These are phyloP conservation scores for Epizoanthus stellaris DNA, from an alignment of 92 coral and sea anemone genomes.

Conservation along the genomic window DNA sequence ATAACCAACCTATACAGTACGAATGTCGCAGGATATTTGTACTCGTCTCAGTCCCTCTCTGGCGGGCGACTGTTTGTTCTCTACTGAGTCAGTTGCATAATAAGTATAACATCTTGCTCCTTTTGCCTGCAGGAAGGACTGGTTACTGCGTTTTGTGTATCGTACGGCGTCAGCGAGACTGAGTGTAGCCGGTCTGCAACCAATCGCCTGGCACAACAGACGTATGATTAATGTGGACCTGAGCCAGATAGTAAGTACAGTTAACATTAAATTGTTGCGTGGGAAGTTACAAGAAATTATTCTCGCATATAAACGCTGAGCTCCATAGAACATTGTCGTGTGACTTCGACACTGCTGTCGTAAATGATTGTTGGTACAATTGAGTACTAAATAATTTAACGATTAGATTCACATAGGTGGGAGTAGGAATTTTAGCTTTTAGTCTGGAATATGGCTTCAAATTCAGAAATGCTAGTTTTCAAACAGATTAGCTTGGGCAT, in stretches of 20 bases:
- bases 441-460: no score
- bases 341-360: no score
- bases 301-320: background rate
- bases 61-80: background rate
- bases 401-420: no score
- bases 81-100: background rate
- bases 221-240: slow-evolving; percentile 81
- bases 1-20: no score
- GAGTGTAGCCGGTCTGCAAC: slow-evolving; percentile 79
- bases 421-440: no score
- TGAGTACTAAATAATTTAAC: no score
- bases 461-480: no score
- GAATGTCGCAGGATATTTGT: no score
- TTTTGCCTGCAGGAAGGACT: slow-evolving; percentile 61
- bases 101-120: background rate
- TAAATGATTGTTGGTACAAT: no score
- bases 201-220: slow-evolving; percentile 77
- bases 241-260: slow-evolving; percentile 65
- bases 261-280: background rate
- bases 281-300: background rate
- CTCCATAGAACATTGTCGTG: no score
- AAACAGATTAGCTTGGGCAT: no score
- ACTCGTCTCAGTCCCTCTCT: background rate
- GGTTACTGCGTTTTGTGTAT: slow-evolving; percentile 82
- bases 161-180: slow-evolving; percentile 77